Percentiles rank a stretch among this genome's conserved stretches.
These are phyloP conservation scores for Misgurnus mizolepis DNA, from an alignment of 2,113 vertebrate species.

Conservation along the genomic window DNA sequence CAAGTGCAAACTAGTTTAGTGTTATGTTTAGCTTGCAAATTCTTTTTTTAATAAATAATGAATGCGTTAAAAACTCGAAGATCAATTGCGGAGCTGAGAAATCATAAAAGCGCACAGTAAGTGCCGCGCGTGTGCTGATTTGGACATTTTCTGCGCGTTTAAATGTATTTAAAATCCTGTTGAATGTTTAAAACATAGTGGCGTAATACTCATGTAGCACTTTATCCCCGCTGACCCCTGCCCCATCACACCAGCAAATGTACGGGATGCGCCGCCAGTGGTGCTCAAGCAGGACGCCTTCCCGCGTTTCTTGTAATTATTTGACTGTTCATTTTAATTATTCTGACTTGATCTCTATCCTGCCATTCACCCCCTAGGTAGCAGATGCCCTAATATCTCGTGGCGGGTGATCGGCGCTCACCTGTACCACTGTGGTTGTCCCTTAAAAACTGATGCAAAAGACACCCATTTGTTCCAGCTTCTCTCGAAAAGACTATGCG, in stretches of 20 bases:
- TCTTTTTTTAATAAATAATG: slow-evolving; percentile 92
- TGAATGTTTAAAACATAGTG: slow-evolving; percentile 39
- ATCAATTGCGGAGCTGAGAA: slow-evolving; percentile 88
- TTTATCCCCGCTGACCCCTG: too few relatives aligned
- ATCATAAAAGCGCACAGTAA: slow-evolving; percentile 82
- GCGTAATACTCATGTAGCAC: too few relatives aligned
- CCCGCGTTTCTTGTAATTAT: too few relatives aligned
- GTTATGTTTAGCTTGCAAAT: slow-evolving; percentile 93
- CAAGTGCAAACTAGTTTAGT: slow-evolving; percentile 88
- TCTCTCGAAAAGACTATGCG: slow-evolving; percentile 15
- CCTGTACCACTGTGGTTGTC: not conserved
- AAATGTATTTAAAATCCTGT: slow-evolving; percentile 54
- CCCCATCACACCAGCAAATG: too few relatives aligned
- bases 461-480: slow-evolving; percentile 18
- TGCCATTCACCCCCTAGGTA: not conserved
- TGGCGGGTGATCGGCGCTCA: not conserved
- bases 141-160: slow-evolving; percentile 57
- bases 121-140: slow-evolving; percentile 76
- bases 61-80: slow-evolving; percentile 88
- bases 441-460: slow-evolving; percentile 35
- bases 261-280: too few relatives aligned
- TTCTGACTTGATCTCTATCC: not conserved
- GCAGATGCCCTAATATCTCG: not conserved
- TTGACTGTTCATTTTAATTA: too few relatives aligned
- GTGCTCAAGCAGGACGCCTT: too few relatives aligned